Base-by-base conservation (phyloP, 2,888 invertebrate genomes). In the Drosophila prolongata region DNA sequence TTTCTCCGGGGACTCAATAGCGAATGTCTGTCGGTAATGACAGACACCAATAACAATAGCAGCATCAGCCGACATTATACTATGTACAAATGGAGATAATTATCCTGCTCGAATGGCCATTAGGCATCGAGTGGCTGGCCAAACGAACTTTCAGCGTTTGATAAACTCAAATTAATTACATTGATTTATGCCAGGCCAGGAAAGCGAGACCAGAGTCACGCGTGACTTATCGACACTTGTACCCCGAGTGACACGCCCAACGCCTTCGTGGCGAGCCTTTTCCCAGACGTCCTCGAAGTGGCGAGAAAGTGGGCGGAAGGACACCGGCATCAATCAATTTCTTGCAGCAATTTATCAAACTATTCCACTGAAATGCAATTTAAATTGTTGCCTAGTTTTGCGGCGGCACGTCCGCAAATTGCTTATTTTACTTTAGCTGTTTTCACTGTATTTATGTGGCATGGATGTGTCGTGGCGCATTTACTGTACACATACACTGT, bases 151-250 rank as follows among this genome's bases (percentile, higher is more conserved):
- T 44, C 24, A 16, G 61, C 77, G 58, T 79, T 79, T 86, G 83
- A 81, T 80, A 81, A 83, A 83, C 77, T 81, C 76, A 72, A 87
- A 79, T 87, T 87, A 88, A 88, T 88, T 88, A 85, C 76, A 85
- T 85, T 88, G 89, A 88, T 89, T 85, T 85, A 87, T 87, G 81
- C 78, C 70, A 50, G 56, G 14, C 52, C 43, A 59, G 34, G 43
- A 24, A 54, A 44, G 34, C 55, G 47, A 47, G 49, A 69, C 44
- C 65, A 52, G 14, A 61, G 53, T 53, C 50, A 67, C 57, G 61
- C 76, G 68, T 83, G 86, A 86, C 77, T 79, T 79, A 77, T 82
- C 62, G 80, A 81, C 72, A 58, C 65, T 62, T 69, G 68, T 78
- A 72, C 64, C 71, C 55, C 24, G 64, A 76, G 50, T 71, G 84